phyloP scores from a whole-genome alignment of 2,888 invertebrate species.

The Atrina japonica region DNA sequence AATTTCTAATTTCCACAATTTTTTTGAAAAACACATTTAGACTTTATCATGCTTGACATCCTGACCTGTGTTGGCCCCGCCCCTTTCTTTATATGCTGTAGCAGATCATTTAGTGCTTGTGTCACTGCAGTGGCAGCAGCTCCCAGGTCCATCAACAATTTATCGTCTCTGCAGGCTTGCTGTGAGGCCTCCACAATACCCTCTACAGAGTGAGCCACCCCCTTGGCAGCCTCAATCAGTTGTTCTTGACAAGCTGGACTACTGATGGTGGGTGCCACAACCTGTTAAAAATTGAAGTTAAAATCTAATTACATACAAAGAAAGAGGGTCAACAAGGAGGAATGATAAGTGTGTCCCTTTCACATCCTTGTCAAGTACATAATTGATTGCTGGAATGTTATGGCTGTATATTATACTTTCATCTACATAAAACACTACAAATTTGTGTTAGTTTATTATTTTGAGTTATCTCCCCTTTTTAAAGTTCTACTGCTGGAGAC shows the following conservation, averaged over 20 bases:
- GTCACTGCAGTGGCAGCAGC: constrained; percentile 94
- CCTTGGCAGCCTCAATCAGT: constrained; percentile 93
- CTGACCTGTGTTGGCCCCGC: constrained; percentile 74
- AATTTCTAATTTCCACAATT: too few relatives aligned
- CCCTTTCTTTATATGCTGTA: constrained; percentile 91
- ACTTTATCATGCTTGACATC: too few relatives aligned
- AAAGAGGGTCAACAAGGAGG: not conserved
- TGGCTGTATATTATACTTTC: too few relatives aligned
- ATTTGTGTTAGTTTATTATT: too few relatives aligned
- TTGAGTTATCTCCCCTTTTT: too few relatives aligned
- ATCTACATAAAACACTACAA: too few relatives aligned
- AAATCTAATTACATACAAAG: not conserved
- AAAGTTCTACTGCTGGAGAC: too few relatives aligned
- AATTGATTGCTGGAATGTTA: not conserved
- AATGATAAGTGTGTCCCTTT: not conserved
- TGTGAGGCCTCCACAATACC: constrained; percentile 88
- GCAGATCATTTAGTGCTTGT: constrained; percentile 91
- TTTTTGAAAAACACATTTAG: too few relatives aligned
- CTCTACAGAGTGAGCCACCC: constrained; percentile 95
- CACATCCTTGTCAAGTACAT: not conserved
- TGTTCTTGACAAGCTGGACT: constrained; percentile 89
- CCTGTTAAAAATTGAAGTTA: constrained; percentile 79
- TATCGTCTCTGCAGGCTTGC: constrained; percentile 85
- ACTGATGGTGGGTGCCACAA: constrained; percentile 84
- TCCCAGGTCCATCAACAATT: constrained; percentile 88